Conservation (phyloP, 2,113 vertebrate species). For the Leptobrachium leishanense region DNA sequence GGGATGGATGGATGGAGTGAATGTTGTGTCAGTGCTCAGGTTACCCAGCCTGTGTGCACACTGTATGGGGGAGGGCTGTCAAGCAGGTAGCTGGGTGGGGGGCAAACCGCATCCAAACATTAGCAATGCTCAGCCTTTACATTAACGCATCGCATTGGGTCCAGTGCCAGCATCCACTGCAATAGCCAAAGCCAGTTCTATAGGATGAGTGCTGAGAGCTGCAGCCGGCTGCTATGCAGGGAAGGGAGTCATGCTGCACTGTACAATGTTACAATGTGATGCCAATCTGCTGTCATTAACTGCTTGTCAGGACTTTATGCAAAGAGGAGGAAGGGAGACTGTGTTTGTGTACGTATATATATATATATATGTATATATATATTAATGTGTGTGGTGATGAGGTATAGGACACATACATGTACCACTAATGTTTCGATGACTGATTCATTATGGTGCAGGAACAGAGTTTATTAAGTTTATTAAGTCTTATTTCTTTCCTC, state of each 20-base stretch:
- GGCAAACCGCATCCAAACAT: background rate
- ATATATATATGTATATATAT: background rate
- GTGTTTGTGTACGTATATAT: background rate
- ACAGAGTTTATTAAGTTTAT: too few species aligned
- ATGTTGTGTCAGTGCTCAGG: background rate
- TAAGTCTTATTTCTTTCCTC: too few species aligned
- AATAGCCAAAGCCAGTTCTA: conserved; percentile 13
- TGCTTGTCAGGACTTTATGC: conserved; percentile 14
- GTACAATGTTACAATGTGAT: background rate
- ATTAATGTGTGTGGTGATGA: too few species aligned
- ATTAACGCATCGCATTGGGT: conserved; percentile 12
- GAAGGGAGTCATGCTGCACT: background rate
- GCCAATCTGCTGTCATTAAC: conserved; percentile 24
- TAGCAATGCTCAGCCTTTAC: background rate
- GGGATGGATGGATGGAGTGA: conserved; percentile 3
- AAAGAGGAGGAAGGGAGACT: background rate
- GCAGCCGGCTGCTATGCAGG: conserved; percentile 30
- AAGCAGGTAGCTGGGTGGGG: background rate
- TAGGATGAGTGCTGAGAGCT: conserved; percentile 15
- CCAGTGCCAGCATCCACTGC: conserved; percentile 23
- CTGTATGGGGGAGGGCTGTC: background rate
- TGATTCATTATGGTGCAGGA: too few species aligned
- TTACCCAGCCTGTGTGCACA: conserved; percentile 11
- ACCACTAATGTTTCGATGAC: too few species aligned
- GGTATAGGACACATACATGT: too few species aligned